Conservation (phyloP, 2,888 invertebrate species). For the Acanthosepion esculentum region DNA sequence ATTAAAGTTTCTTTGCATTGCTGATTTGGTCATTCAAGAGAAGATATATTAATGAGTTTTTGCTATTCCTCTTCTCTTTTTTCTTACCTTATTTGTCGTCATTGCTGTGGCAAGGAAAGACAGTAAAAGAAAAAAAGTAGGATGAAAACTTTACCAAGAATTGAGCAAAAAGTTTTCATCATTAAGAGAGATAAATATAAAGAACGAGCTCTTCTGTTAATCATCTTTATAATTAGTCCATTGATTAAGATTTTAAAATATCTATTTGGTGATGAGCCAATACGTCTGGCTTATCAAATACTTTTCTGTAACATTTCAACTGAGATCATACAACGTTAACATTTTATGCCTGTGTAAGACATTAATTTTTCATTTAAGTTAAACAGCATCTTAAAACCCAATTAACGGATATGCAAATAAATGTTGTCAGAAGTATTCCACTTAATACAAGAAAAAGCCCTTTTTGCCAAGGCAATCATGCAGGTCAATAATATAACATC, state of each 20-base stretch:
- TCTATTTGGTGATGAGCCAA: not conserved
- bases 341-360: not conserved
- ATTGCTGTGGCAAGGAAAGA: not conserved
- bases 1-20: not conserved
- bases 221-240: not conserved
- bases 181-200: not conserved
- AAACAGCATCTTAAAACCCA: too few species aligned
- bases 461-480: too few species aligned
- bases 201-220: not conserved
- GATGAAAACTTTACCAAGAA: not conserved
- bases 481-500: too few species aligned
- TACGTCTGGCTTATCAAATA: not conserved
- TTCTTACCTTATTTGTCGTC: not conserved
- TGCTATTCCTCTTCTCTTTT: not conserved
- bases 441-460: too few species aligned
- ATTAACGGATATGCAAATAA: too few species aligned
- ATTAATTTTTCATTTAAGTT: too few species aligned
- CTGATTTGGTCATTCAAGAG: not conserved
- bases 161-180: not conserved
- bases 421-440: too few species aligned
- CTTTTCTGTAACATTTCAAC: not conserved
- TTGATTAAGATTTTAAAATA: constrained; percentile 10
- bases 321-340: not conserved
- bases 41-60: not conserved
- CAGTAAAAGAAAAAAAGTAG: too few species aligned